A percentile compares a stretch with the other conserved stretches of the same genome.
These are phyloP conservation scores for Xestia c-nigrum DNA, from an alignment of 2,888 invertebrate species.

Conservation along the genomic window DNA sequence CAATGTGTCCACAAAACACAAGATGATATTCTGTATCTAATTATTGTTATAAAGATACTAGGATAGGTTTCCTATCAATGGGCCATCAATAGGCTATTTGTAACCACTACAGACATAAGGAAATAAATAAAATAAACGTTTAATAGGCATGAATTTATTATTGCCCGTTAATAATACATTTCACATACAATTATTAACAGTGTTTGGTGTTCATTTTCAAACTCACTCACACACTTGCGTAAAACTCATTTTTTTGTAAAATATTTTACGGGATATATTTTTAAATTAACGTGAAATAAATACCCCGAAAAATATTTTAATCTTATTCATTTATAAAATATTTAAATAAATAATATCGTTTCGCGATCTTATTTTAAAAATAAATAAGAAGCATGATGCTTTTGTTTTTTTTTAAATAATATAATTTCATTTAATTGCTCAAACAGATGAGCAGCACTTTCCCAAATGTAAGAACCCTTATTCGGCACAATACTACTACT, in stretches of 20 bases:
- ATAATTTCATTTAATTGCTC: constrained; percentile 4
- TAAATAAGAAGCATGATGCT: neutral
- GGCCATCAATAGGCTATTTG: neutral
- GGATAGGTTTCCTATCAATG: neutral
- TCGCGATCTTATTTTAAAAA: constrained; percentile 19
- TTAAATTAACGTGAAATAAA: neutral
- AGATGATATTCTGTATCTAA: neutral
- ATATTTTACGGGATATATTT: constrained; percentile 12
- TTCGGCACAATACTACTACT: neutral
- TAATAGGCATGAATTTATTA: constrained; percentile 52
- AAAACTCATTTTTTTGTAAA: constrained; percentile 8
- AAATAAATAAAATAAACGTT: constrained; percentile 20
- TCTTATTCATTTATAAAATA: neutral
- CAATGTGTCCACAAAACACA: neutral
- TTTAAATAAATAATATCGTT: constrained; percentile 1
- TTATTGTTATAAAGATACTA: neutral
- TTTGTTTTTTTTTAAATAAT: neutral
- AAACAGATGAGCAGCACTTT: too few relatives aligned
- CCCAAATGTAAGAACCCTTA: neutral
- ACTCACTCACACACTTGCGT: constrained; percentile 42
- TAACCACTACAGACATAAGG: neutral
- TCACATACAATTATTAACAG: constrained; percentile 43
- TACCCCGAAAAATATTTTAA: constrained; percentile 5
- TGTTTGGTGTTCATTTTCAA: constrained; percentile 55
- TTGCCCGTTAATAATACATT: constrained; percentile 43